Evolutionary conservation across 1,140 invertebrate species (phyloP), one percentile per base, ranked within the genome.

Genomic region (Drosophila kurseongensis): DNA sequence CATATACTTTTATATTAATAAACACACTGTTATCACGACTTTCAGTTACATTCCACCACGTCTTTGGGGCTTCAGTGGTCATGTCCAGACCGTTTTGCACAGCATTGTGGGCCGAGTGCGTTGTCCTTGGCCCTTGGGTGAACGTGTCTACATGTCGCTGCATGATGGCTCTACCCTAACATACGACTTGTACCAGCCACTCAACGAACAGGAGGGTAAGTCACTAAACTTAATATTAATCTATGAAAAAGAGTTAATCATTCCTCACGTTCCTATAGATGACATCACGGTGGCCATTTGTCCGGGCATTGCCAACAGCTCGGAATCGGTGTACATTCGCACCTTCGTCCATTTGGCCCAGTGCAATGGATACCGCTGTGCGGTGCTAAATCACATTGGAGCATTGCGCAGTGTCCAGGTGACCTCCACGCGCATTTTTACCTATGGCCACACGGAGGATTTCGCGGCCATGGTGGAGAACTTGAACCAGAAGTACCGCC

Each of bases 301-400:
- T 90, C 98, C 98, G 36, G 98, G 98, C 35, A 98, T 98, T 82
- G 97, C 97, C 27, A 98, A 98, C 92, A 97, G 96, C 35, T 98
- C 97, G 44, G 97, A 98, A 92, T 97, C 96, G 85, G 96, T 97
- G 52, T 98, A 98, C 92, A 97, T 98, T 66, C 94, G 97, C 50
- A 98, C 97, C 18, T 98, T 98, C 92, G 97, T 98, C 1, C 96
- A 97, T 79, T 96, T 97, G 92, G 97, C 97, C 6, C 97, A 98
- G 91, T 95, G 95, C 71, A 96, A 96, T 90, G 97, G 98, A 1
- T 98, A 97, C 93, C 94, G 97, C 63, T 98, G 97, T 92, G 96
- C 97, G 1, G 97, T 98, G n/a, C 94, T 98, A 52, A 99, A 99
- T 93, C 98, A 99, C 92, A 95, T 98, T 58, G 98, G 98, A n/a